A percentile compares a stretch with the other conserved stretches of the same genome.
phyloP scores from a whole-genome alignment of 2,113 vertebrate species.

The Melozone crissalis region DNA sequence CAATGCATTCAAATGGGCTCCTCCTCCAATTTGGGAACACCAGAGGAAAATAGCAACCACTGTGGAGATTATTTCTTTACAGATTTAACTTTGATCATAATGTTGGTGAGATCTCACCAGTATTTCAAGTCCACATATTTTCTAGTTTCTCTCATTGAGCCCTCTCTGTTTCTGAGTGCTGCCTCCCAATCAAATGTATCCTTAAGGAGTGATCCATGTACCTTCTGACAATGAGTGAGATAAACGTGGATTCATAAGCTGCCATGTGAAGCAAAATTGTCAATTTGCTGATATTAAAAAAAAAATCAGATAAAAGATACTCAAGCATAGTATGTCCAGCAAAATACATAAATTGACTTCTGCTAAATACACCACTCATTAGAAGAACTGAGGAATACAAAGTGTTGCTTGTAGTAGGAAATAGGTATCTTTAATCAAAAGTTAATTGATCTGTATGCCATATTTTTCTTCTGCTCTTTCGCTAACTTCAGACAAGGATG shows the following conservation, averaged over 20 bases:
- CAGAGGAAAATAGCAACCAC: background rate
- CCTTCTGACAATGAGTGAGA: background rate
- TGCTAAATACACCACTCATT: background rate
- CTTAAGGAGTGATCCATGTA: background rate
- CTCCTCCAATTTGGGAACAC: background rate
- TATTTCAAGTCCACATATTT: background rate
- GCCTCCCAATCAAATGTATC: background rate
- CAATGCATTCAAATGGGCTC: background rate
- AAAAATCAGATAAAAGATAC: background rate
- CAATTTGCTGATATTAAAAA: background rate
- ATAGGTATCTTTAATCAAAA: constrained; percentile 19
- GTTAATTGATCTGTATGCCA: background rate
- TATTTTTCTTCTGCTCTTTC: constrained; percentile 1
- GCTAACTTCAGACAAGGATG: background rate
- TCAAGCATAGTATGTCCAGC: background rate
- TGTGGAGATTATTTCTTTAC: background rate
- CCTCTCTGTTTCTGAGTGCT: background rate
- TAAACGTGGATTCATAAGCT: background rate
- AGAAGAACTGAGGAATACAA: constrained; percentile 1
- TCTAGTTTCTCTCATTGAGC: background rate
- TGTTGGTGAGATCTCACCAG: background rate
- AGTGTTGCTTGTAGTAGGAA: background rate
- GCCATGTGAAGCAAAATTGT: background rate
- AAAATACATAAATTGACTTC: constrained; percentile 5
- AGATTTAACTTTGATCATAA: background rate